Evolutionary conservation across 1,140 invertebrate species (phyloP).

Genomic region (Drosophila funebris): DNA sequence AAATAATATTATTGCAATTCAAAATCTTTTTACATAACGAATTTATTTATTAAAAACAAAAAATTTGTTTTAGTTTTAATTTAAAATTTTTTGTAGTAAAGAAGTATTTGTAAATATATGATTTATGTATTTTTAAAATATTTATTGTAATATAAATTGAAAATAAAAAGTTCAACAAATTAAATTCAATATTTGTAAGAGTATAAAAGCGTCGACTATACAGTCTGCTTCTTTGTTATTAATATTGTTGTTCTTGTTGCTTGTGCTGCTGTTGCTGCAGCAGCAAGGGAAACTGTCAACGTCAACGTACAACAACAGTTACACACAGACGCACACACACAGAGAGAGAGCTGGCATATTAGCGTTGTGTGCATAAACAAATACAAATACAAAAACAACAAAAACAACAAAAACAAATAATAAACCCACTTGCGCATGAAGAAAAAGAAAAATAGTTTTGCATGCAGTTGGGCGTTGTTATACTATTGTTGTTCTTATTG

Average conservation of each 20-base stretch:
- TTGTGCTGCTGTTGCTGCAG: slow-evolving; percentile 14
- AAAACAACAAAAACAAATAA: slow-evolving; percentile 81
- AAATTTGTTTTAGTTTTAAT: too few relatives aligned
- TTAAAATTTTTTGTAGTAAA: too few relatives aligned
- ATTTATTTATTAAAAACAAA: too few relatives aligned
- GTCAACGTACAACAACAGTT: slow-evolving; percentile 16
- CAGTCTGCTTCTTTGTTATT: neutral
- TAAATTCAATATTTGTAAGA: neutral
- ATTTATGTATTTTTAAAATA: too few relatives aligned
- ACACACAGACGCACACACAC: slow-evolving; percentile 21
- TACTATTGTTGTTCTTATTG: slow-evolving; percentile 22
- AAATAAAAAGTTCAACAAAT: neutral
- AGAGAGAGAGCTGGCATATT: slow-evolving; percentile 38
- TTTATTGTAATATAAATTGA: too few relatives aligned
- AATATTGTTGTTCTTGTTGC: neutral
- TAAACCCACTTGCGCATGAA: slow-evolving; percentile 70
- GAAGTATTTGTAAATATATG: too few relatives aligned
- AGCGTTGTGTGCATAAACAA: slow-evolving; percentile 65
- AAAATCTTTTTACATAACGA: too few relatives aligned
- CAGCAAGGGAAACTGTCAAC: slow-evolving; percentile 45
- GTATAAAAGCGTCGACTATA: neutral
- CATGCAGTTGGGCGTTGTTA: slow-evolving; percentile 22
- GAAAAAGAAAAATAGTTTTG: slow-evolving; percentile 54
- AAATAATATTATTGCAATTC: too few relatives aligned
- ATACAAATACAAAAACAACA: too few relatives aligned